These are phyloP conservation scores for Lithophane leautieri DNA, from an alignment of 2,888 invertebrate genomes.

Conservation along the genomic window DNA sequence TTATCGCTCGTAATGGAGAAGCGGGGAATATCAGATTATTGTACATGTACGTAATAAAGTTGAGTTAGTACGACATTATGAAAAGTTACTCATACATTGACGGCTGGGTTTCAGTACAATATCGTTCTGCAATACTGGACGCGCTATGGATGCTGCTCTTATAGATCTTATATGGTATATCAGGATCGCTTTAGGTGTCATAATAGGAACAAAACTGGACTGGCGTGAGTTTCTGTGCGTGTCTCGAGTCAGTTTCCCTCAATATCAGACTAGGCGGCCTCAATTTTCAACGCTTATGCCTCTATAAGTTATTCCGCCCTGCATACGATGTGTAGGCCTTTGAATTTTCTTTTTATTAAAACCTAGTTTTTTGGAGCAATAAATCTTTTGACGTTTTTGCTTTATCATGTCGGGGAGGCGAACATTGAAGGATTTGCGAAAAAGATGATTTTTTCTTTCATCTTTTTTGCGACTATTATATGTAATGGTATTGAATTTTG, in stretches of 20 bases:
- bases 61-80: conserved; percentile 36
- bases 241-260: conserved; percentile 85
- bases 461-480: conserved; percentile 3
- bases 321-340: conserved; percentile 81
- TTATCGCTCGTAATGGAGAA: conserved; percentile 69
- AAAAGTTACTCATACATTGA: conserved; percentile 49
- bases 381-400: conserved; percentile 54
- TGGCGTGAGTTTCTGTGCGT: conserved; percentile 88
- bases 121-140: background rate
- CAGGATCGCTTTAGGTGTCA: conserved; percentile 49
- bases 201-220: conserved; percentile 75
- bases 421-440: conserved; percentile 27
- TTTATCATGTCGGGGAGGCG: conserved; percentile 35
- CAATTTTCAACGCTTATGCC: conserved; percentile 86
- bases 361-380: conserved; percentile 66
- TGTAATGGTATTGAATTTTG: conserved; percentile 1
- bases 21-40: conserved; percentile 71
- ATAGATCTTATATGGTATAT: conserved; percentile 30
- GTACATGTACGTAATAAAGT: conserved; percentile 70
- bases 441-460: conserved; percentile 13
- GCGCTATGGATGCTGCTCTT: conserved; percentile 26
- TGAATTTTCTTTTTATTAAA: conserved; percentile 73
- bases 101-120: background rate
- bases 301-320: conserved; percentile 87
- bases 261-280: conserved; percentile 85